phyloP scores from a whole-genome alignment of 2,113 vertebrate species.

The Hemicordylus capensis region DNA sequence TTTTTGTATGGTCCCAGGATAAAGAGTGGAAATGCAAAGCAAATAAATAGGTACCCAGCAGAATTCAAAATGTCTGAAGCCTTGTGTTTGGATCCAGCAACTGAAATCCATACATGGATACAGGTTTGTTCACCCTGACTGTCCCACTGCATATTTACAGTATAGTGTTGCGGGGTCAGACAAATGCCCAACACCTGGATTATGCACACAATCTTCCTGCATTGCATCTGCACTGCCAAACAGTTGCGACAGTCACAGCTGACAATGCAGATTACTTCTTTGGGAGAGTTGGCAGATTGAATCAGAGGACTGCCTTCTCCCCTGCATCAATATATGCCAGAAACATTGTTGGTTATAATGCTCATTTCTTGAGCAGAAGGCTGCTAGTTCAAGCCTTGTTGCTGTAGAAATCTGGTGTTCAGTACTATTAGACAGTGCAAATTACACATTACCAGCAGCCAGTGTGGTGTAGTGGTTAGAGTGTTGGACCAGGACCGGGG shows the following conservation, averaged over 20 bases:
- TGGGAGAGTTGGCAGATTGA: not conserved
- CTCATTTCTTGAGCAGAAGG: not conserved
- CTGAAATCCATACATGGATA: not conserved
- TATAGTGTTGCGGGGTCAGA: no score
- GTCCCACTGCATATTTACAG: not conserved
- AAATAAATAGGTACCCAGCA: not conserved
- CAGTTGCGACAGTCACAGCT: not conserved
- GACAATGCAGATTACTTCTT: not conserved
- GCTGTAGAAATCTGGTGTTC: not conserved
- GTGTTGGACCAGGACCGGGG: no score
- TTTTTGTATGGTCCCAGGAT: no score
- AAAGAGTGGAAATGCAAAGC: no score
- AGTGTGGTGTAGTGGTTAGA: no score
- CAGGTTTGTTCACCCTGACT: not conserved
- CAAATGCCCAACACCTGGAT: no score
- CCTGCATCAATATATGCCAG: not conserved
- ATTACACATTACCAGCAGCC: no score
- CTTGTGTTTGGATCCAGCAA: not conserved
- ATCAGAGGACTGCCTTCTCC: not conserved
- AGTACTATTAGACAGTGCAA: not conserved
- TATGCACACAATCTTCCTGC: no score
- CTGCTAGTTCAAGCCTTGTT: not conserved
- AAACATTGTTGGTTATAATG: not conserved
- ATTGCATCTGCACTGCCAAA: not conserved
- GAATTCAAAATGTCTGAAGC: not conserved